Evolutionary conservation across 2,888 invertebrate genomes (phyloP).

Genomic region (Muschampia plurimacula): DNA sequence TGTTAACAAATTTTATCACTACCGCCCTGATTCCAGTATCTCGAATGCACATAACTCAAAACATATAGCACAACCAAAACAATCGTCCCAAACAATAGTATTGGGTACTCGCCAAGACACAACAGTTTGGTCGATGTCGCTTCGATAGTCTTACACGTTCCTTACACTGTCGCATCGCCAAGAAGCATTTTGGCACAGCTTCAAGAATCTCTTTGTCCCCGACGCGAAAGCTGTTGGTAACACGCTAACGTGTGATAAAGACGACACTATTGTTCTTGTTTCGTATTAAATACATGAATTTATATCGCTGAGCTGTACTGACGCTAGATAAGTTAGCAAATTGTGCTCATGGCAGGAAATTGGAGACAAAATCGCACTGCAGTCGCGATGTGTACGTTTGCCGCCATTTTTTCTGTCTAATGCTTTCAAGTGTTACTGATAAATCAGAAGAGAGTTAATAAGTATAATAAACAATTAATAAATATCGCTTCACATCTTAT

Average conservation of each 20-base stretch:
- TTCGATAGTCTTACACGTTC: slow-evolving; percentile 23
- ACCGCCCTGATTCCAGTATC: neutral
- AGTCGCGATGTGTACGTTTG: neutral
- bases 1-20: neutral
- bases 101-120: slow-evolving; percentile 33
- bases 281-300: slow-evolving; percentile 16
- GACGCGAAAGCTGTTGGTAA: slow-evolving; percentile 28
- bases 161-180: slow-evolving; percentile 29
- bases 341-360: neutral
- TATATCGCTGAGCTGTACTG: neutral
- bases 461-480: too few relatives aligned
- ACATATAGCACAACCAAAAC: slow-evolving; percentile 25
- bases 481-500: too few relatives aligned
- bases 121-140: slow-evolving; percentile 34
- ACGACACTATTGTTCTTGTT: slow-evolving; percentile 30
- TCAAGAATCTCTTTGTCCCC: slow-evolving; percentile 42
- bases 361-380: neutral
- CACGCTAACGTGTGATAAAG: slow-evolving; percentile 35
- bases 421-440: neutral
- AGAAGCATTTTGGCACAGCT: slow-evolving; percentile 44
- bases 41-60: slow-evolving; percentile 12
- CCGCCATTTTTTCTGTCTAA: neutral
- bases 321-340: slow-evolving; percentile 8
- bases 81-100: slow-evolving; percentile 36
- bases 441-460: too few relatives aligned